Conservation (phyloP, 2,888 invertebrate genomes). For the Zaprionus bogoriensis region DNA sequence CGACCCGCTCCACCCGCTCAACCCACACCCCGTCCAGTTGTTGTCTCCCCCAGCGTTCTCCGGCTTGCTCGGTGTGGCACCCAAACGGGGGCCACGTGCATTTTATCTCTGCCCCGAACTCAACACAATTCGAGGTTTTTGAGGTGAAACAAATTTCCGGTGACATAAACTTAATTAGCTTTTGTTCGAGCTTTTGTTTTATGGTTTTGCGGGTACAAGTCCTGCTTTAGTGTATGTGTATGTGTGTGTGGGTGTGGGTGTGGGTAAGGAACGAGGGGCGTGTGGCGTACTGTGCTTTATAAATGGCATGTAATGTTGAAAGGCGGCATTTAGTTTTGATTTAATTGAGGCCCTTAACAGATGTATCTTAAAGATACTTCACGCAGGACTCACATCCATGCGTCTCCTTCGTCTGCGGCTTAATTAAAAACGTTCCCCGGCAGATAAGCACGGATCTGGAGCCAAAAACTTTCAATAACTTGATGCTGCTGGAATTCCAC, state of each 20-base stretch:
- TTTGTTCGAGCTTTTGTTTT: constrained; percentile 80
- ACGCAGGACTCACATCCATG: not conserved
- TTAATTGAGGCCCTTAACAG: constrained; percentile 72
- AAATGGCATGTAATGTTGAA: constrained; percentile 59
- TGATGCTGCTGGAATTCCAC: constrained; percentile 17
- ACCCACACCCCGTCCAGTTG: not conserved
- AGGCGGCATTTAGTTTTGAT: constrained; percentile 71
- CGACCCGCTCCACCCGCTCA: too few species aligned
- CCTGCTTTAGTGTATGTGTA: constrained; percentile 11
- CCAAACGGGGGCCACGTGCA: constrained; percentile 62
- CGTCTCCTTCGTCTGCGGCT: constrained; percentile 1
- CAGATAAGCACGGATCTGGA: constrained; percentile 25
- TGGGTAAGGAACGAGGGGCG: constrained; percentile 7
- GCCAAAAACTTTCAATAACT: constrained; percentile 31
- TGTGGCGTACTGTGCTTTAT: constrained; percentile 48
- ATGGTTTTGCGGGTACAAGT: constrained; percentile 73
- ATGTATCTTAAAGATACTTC: constrained; percentile 63
- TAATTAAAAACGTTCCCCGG: constrained; percentile 43
- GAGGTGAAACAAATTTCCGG: constrained; percentile 83
- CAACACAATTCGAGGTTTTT: constrained; percentile 79
- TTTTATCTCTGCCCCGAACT: constrained; percentile 65
- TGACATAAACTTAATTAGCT: constrained; percentile 84
- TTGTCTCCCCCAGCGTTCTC: not conserved
- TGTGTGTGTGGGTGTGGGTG: constrained; percentile 17
- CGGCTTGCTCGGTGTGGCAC: constrained; percentile 47